Base-by-base conservation (phyloP, 1,140 invertebrate species). In the Sycophila sp. region DNA sequence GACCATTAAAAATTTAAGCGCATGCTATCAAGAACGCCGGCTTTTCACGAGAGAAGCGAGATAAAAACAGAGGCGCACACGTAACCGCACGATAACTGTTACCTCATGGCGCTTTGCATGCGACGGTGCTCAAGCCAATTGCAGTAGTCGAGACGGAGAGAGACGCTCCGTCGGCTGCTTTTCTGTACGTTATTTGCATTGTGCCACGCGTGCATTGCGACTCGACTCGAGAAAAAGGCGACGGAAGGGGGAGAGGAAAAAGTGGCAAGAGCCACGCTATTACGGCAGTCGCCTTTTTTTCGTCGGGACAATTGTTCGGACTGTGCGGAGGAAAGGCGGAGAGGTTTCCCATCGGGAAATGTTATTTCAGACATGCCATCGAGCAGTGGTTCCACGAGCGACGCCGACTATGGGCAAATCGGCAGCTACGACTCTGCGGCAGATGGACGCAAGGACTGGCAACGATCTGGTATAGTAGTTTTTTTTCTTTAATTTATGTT, bases 381-480 rank as follows among this genome's bases (percentile, higher is more conserved):
- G 58, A 89, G 88, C 68, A 89, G 87, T 74, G 87, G 85, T 34
- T 89, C 88, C 15, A 86, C 83, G 11, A 89, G 88, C 70, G 88
- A 89, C 75, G 81, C 84, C 32, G 88, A 89, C 73, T 87, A 88
- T 69, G 88, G 88, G 19, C 87, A 87, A 0, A 88, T 85, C 58
- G 89, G 87, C 11, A 90, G 90, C 78, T 80, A 90, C 38, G 90
- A 91, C 70, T 90, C 89, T 0, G 89, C 90, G 74, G 83, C 86
- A 78, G 87, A 87, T 71, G 86, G 86, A 40, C 85, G 84, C 53
- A 86, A 86, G 78, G 79, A 83, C 36, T 89, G 87, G 87, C 84
- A 87, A 6, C 79, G 87, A 85, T 88, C 87, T 72, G 87, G 88
- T 88, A 79, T 58, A 30, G n/a, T n/a, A n/a, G 60, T 68, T 49